Evolutionary conservation across 1,140 invertebrate genomes (phyloP).

Genomic region (Adelges cooleyi): DNA sequence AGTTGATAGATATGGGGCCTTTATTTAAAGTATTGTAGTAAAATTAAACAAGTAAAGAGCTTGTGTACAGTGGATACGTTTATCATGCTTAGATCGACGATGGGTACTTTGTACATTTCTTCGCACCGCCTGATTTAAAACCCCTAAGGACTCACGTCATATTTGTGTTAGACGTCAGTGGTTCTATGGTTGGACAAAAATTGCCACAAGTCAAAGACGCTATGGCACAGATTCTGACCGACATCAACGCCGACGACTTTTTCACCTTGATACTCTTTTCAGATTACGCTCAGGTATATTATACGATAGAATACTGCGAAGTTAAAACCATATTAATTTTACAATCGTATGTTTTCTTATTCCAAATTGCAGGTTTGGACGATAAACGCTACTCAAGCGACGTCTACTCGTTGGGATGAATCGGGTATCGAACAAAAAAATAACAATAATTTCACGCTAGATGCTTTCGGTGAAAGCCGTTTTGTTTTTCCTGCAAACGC

Average conservation of each 20-base stretch:
- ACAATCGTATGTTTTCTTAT: neutral
- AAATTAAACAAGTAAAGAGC: too few species aligned
- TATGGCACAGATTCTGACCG: constrained; percentile 51
- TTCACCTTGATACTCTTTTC: constrained; percentile 56
- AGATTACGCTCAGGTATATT: constrained; percentile 34
- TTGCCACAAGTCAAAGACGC: constrained; percentile 52
- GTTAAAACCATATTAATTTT: neutral
- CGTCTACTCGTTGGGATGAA: neutral
- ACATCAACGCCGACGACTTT: constrained; percentile 49
- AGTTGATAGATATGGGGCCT: too few species aligned
- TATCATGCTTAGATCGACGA: constrained; percentile 46
- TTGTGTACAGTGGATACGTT: too few species aligned
- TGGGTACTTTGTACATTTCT: constrained; percentile 68
- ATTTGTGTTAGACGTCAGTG: constrained; percentile 58
- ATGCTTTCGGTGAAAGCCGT: neutral
- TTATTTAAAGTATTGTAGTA: too few species aligned
- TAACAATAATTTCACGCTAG: neutral
- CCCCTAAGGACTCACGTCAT: constrained; percentile 55
- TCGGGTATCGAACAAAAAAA: neutral
- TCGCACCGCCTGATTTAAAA: constrained; percentile 47
- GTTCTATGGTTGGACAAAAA: constrained; percentile 55
- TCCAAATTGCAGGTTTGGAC: constrained; percentile 8
- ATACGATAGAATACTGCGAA: neutral
- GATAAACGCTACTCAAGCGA: constrained; percentile 8
- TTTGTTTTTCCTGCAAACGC: constrained; percentile 38